Evolutionary conservation across 2,113 vertebrate species (phyloP).

Genomic region (Eudorcas thomsonii): DNA sequence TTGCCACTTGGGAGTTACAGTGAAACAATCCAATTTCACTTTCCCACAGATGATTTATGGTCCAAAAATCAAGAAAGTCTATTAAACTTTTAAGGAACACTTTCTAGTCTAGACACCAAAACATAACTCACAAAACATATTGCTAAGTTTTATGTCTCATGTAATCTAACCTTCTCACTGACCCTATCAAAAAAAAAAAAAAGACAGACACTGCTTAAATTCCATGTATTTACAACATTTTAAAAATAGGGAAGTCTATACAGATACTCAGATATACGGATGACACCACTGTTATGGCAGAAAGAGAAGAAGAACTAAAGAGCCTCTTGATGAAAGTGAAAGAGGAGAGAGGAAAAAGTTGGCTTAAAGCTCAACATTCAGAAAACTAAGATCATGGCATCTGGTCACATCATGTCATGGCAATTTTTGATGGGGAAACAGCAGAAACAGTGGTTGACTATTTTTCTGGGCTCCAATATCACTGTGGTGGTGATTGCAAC

Average conservation of each 20-base stretch:
- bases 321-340: background rate
- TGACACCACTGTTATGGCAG: background rate
- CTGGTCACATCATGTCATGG: background rate
- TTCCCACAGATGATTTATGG: constrained; percentile 45
- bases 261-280: background rate
- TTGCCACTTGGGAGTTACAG: constrained; percentile 49
- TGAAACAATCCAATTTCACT: constrained; percentile 54
- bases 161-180: background rate
- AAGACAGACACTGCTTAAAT: background rate
- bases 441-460: background rate
- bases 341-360: background rate
- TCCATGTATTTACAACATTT: background rate
- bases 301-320: background rate
- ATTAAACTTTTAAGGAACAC: constrained; percentile 1
- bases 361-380: background rate
- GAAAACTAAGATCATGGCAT: background rate
- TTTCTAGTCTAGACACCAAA: background rate
- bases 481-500: background rate
- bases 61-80: background rate
- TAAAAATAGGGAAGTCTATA: background rate
- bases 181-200: background rate
- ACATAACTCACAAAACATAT: background rate
- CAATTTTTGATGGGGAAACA: background rate
- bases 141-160: background rate
- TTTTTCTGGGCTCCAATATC: background rate